Evolutionary conservation across 2,797 vertebrate species (phyloP).

Genomic region (Xerus rutilus): DNA sequence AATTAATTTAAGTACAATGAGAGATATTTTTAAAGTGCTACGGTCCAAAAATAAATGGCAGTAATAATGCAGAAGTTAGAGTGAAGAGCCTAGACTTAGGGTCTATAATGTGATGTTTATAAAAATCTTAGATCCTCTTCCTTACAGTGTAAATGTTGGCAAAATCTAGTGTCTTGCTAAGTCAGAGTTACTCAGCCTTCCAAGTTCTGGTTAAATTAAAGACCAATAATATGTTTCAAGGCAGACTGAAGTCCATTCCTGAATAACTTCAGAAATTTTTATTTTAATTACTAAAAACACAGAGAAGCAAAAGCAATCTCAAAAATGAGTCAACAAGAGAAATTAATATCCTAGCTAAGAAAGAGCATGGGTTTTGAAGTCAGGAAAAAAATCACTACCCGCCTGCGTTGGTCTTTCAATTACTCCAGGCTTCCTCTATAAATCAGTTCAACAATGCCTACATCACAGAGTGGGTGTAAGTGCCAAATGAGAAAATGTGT

Average conservation of each 20-base stretch:
- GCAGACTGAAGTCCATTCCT: slow-evolving; percentile 21
- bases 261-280: slow-evolving; percentile 46
- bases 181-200: slow-evolving; percentile 25
- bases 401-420: neutral
- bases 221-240: slow-evolving; percentile 37
- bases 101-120: slow-evolving; percentile 49
- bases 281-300: slow-evolving; percentile 53
- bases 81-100: neutral
- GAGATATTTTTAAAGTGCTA: slow-evolving; percentile 3
- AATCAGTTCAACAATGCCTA: neutral
- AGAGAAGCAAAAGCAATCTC: slow-evolving; percentile 17
- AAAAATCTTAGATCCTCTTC: slow-evolving; percentile 60
- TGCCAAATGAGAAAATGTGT: neutral
- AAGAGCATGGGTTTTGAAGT: neutral
- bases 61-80: slow-evolving; percentile 30
- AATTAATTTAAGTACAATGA: slow-evolving; percentile 50
- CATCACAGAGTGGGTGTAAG: neutral
- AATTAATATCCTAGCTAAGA: neutral
- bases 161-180: slow-evolving; percentile 30
- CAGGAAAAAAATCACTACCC: neutral
- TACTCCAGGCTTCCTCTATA: neutral
- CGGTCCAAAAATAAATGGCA: slow-evolving; percentile 63
- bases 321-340: neutral
- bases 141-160: neutral
- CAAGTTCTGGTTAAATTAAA: slow-evolving; percentile 53